Evolutionary conservation across 2,888 invertebrate species (phyloP).

Genomic region (Pachydiplax longipennis): DNA sequence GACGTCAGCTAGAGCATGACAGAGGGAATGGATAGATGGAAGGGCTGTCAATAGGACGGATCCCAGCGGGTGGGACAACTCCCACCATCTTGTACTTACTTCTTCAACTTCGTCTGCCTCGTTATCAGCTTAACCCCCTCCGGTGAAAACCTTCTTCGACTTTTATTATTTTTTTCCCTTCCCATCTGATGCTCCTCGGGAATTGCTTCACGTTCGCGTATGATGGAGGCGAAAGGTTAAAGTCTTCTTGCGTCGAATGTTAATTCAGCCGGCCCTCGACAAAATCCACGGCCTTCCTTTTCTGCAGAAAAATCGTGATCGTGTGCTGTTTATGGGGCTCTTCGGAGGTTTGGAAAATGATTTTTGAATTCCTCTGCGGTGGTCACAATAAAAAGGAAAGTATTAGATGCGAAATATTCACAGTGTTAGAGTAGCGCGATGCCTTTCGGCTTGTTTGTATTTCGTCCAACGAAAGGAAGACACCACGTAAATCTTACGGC

Average conservation of each 20-base stretch:
- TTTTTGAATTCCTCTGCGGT: too few species aligned
- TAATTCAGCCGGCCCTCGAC: background rate
- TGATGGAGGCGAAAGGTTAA: background rate
- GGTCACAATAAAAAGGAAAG: too few species aligned
- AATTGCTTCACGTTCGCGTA: background rate
- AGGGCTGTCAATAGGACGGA: constrained; percentile 34
- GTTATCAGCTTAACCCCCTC: constrained; percentile 43
- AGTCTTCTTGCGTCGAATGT: background rate
- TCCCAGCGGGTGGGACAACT: background rate
- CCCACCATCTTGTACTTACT: constrained; percentile 28
- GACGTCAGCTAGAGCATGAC: constrained; percentile 24
- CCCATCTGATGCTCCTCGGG: background rate
- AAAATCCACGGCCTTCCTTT: too few species aligned
- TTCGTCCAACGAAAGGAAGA: too few species aligned
- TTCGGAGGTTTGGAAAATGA: too few species aligned
- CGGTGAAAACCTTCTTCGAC: constrained; percentile 14
- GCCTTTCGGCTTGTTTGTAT: too few species aligned
- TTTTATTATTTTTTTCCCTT: background rate
- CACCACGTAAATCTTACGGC: too few species aligned
- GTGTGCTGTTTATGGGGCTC: too few species aligned
- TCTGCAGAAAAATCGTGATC: too few species aligned
- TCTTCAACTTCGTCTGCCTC: constrained; percentile 37
- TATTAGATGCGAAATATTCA: too few species aligned
- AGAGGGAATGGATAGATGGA: constrained; percentile 34
- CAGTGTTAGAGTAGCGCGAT: too few species aligned